Conservation (phyloP, 1,140 invertebrate genomes). For the Conus betulinus region DNA sequence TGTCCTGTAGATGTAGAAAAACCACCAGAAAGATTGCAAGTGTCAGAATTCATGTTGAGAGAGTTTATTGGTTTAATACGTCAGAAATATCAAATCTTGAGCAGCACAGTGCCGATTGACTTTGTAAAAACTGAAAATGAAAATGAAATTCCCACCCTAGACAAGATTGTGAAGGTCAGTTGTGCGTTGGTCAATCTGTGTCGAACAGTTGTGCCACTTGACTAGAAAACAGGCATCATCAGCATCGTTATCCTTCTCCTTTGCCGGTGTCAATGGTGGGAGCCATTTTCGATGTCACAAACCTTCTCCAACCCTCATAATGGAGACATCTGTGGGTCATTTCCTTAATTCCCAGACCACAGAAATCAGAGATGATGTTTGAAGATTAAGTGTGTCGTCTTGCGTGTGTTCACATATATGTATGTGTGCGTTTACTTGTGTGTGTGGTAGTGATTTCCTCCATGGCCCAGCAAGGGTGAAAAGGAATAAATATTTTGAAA, state of each 20-base stretch:
- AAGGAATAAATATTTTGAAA: too few relatives aligned
- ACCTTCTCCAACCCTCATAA: not conserved
- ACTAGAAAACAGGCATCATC: not conserved
- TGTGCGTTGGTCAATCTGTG: constrained; percentile 18
- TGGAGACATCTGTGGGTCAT: not conserved
- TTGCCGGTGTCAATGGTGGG: too few relatives aligned
- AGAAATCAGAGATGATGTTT: not conserved
- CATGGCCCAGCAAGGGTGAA: too few relatives aligned
- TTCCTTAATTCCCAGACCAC: not conserved
- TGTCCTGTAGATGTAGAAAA: constrained; percentile 33
- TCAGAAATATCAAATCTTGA: constrained; percentile 50
- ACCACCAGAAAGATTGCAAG: constrained; percentile 43
- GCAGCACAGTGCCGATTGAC: constrained; percentile 47
- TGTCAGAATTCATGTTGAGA: constrained; percentile 49
- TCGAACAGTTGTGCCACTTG: not conserved
- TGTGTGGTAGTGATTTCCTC: too few relatives aligned
- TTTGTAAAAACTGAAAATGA: constrained; percentile 30
- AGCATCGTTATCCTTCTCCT: too few relatives aligned
- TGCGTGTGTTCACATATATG: not conserved
- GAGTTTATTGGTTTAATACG: constrained; percentile 47
- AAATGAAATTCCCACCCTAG: constrained; percentile 34
- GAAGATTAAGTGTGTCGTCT: not conserved
- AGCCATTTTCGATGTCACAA: not conserved
- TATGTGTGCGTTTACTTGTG: not conserved
- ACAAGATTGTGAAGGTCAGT: constrained; percentile 46